These are phyloP conservation scores for Chaetorhynchus papuensis DNA, from an alignment of 2,113 vertebrate genomes.

Conservation along the genomic window DNA sequence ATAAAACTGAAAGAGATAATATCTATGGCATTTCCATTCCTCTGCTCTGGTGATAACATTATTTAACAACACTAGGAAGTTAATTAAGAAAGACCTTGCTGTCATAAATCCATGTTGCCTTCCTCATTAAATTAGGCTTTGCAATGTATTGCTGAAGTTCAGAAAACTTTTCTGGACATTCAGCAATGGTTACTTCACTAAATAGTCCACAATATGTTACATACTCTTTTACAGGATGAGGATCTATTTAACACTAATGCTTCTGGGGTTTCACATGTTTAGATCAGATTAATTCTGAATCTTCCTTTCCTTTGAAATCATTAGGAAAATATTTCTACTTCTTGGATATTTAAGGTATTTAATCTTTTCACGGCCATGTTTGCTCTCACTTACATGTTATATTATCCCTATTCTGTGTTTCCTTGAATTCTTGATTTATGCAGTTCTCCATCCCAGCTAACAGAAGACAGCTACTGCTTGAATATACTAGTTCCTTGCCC, in stretches of 20 bases:
- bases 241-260: neutral
- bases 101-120: conserved; percentile 62
- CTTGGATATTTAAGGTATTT: neutral
- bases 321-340: neutral
- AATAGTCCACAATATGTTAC: neutral
- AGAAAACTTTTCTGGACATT: conserved; percentile 38
- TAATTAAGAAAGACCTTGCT: conserved; percentile 70
- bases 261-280: neutral
- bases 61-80: conserved; percentile 61
- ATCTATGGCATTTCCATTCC: conserved; percentile 62
- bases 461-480: neutral
- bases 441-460: neutral
- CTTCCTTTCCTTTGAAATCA: conserved; percentile 31
- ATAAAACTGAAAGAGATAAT: conserved; percentile 66
- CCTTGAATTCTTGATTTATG: conserved; percentile 31
- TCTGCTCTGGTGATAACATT: conserved; percentile 63
- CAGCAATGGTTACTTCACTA: neutral
- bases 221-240: neutral
- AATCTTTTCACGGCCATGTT: neutral
- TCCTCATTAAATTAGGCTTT: conserved; percentile 54
- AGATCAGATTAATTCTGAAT: neutral
- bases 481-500: neutral
- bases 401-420: neutral
- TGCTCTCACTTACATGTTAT: conserved; percentile 21
- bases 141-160: neutral